A percentile compares a stretch with the other conserved stretches of the same genome.
These are phyloP conservation scores for Enteromius paludinosus DNA, from an alignment of 2,797 vertebrate genomes.

Conservation along the genomic window DNA sequence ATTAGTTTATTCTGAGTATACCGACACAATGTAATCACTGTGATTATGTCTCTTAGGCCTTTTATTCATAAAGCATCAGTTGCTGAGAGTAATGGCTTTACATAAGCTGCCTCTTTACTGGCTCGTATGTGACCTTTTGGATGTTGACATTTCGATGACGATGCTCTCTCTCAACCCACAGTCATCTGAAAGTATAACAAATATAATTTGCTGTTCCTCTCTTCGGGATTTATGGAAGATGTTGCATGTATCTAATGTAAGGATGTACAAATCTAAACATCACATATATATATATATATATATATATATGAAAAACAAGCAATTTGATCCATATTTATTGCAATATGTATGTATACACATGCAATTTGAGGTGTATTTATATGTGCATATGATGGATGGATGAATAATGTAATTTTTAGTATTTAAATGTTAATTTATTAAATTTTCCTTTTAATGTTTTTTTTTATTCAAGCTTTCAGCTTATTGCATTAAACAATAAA, in stretches of 20 bases:
- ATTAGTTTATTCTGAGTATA: slow-evolving; percentile 51
- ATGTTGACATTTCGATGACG: slow-evolving; percentile 58
- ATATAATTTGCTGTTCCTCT: slow-evolving; percentile 41
- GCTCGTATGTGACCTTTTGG: slow-evolving; percentile 59
- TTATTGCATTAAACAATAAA: not conserved
- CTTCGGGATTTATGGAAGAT: slow-evolving; percentile 44
- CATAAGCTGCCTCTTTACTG: slow-evolving; percentile 54
- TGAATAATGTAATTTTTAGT: not conserved
- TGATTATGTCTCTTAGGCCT: slow-evolving; percentile 55
- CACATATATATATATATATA: not conserved
- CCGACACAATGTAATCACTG: slow-evolving; percentile 47
- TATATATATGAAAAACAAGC: not conserved
- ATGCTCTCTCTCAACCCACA: slow-evolving; percentile 46
- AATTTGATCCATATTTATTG: not conserved
- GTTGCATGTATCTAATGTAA: slow-evolving; percentile 43
- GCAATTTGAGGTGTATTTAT: not conserved
- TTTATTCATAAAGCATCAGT: slow-evolving; percentile 58
- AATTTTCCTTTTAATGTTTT: not conserved
- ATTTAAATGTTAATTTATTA: not conserved
- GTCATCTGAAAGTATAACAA: slow-evolving; percentile 34
- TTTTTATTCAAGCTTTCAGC: not conserved
- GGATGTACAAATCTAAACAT: not conserved
- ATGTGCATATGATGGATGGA: not conserved
- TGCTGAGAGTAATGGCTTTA: slow-evolving; percentile 61
- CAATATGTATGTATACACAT: not conserved